phyloP scores from a whole-genome alignment of 2,113 vertebrate genomes.

The Coptodon bakossiorum region DNA sequence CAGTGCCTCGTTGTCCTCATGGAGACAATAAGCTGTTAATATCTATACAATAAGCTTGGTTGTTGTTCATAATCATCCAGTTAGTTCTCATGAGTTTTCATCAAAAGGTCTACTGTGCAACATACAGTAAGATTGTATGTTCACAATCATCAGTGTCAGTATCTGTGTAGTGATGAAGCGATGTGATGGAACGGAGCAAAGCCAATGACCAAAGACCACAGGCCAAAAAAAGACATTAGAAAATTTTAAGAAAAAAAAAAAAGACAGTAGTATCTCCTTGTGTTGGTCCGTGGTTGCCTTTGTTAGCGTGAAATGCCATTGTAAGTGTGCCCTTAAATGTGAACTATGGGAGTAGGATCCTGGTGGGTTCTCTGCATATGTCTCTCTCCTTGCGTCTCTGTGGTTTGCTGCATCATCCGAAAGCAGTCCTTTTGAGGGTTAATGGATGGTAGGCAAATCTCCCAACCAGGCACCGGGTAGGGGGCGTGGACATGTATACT shows the following conservation, averaged over 20 bases:
- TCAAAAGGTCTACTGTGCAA: neutral
- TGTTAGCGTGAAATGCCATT: neutral
- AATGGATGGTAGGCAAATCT: constrained; percentile 70
- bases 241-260: constrained; percentile 15
- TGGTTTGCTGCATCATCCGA: neutral
- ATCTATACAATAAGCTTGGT: constrained; percentile 1
- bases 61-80: constrained; percentile 1
- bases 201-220: constrained; percentile 10
- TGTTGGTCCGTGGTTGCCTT: neutral
- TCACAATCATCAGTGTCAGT: neutral
- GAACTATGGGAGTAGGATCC: neutral
- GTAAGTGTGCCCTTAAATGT: neutral
- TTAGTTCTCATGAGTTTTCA: neutral
- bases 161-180: neutral
- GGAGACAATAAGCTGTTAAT: neutral
- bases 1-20: constrained; percentile 8
- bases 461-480: constrained; percentile 74
- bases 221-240: constrained; percentile 11
- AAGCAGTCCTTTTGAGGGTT: constrained; percentile 14
- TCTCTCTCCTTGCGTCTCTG: neutral
- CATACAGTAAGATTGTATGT: neutral
- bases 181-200: constrained; percentile 5
- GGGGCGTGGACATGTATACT: constrained; percentile 73
- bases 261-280: neutral
- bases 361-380: neutral